Percentiles rank a stretch among this genome's conserved stretches.
phyloP scores from a whole-genome alignment of 2,797 vertebrate genomes.

The Botia kubotai region DNA sequence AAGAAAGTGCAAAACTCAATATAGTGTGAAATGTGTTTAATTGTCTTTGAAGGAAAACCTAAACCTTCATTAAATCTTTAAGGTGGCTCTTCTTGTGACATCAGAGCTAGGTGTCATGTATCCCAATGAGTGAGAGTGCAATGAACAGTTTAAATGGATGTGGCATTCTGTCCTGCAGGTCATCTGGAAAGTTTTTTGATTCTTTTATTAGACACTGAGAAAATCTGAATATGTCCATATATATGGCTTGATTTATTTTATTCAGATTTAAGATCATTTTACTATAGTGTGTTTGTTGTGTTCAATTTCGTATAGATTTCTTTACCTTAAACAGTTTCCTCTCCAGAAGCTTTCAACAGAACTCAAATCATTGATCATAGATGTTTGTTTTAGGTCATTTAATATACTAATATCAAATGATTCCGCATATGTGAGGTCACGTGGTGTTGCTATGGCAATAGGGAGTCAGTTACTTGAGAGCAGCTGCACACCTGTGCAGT shows the following conservation, averaged over 20 bases:
- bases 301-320: not conserved
- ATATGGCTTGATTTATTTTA: not conserved
- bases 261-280: not conserved
- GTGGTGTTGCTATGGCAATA: slow-evolving; percentile 73
- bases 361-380: not conserved
- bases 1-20: slow-evolving; percentile 50
- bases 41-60: slow-evolving; percentile 68
- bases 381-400: not conserved
- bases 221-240: not conserved
- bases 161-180: slow-evolving; percentile 42
- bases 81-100: slow-evolving; percentile 65
- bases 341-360: not conserved
- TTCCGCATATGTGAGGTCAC: slow-evolving; percentile 60
- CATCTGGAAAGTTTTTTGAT: slow-evolving; percentile 38
- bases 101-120: slow-evolving; percentile 61
- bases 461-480: slow-evolving; percentile 70
- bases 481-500: slow-evolving; percentile 51
- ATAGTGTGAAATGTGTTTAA: slow-evolving; percentile 62
- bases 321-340: not conserved
- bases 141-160: slow-evolving; percentile 57
- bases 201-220: not conserved
- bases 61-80: slow-evolving; percentile 83
- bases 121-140: slow-evolving; percentile 74
- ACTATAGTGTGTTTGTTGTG: too few relatives aligned
- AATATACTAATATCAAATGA: not conserved